These are phyloP conservation scores for Crioceris asparagi DNA, from an alignment of 2,888 invertebrate species.

Conservation along the genomic window DNA sequence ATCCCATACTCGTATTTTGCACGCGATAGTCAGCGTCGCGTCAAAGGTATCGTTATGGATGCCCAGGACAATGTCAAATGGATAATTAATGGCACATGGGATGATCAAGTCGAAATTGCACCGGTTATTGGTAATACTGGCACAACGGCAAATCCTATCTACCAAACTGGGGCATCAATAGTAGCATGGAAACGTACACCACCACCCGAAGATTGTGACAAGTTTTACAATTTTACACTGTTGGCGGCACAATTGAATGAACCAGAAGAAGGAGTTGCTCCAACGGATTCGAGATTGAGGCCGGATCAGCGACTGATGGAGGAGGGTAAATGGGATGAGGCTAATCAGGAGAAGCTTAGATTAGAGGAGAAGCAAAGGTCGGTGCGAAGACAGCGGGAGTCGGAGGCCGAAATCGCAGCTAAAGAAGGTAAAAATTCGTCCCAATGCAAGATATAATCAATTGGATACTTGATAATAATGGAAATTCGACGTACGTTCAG, in stretches of 20 bases:
- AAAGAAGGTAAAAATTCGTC: constrained; percentile 41
- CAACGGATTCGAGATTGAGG: constrained; percentile 77
- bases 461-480: no score
- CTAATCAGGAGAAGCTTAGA: constrained; percentile 72
- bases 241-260: constrained; percentile 96
- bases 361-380: constrained; percentile 94
- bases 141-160: constrained; percentile 67
- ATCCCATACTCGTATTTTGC: constrained; percentile 98
- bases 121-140: constrained; percentile 63
- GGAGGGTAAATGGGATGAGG: constrained; percentile 82
- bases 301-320: constrained; percentile 99
- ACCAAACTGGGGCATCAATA: constrained; percentile 82
- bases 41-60: constrained; percentile 71
- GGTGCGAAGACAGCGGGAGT: constrained; percentile 65
- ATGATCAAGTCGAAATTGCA: constrained; percentile 88
- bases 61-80: constrained; percentile 60
- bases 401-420: constrained; percentile 62
- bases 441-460: no score
- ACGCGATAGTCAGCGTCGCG: constrained; percentile 86
- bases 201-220: constrained; percentile 57
- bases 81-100: constrained; percentile 85
- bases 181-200: constrained; percentile 78
- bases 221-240: constrained; percentile 88
- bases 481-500: no score
- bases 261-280: constrained; percentile 79